Conservation (phyloP, 2,888 invertebrate species). For the Acronicta aceris region DNA sequence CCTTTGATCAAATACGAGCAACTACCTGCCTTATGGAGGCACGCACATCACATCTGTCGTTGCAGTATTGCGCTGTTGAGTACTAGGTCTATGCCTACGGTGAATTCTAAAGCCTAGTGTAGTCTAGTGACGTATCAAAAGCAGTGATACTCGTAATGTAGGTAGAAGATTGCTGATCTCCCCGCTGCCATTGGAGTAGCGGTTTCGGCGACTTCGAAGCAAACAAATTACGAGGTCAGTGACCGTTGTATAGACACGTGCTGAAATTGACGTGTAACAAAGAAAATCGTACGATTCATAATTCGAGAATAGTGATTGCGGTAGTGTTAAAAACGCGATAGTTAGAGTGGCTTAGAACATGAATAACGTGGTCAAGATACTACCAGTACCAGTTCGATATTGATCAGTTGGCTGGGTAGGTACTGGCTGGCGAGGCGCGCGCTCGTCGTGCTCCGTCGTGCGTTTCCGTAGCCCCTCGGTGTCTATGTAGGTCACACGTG, state of each 20-base stretch:
- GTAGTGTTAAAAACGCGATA: conserved; percentile 1
- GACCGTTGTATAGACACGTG: conserved; percentile 74
- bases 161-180: conserved; percentile 31
- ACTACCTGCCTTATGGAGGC: conserved; percentile 35
- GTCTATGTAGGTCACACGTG: conserved; percentile 88
- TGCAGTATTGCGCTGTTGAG: conserved; percentile 13
- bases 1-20: conserved; percentile 39
- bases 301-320: conserved; percentile 7
- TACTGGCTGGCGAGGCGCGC: conserved; percentile 55
- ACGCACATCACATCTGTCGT: conserved; percentile 19
- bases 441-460: conserved; percentile 72
- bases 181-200: conserved; percentile 18
- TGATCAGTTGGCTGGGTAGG: conserved; percentile 67
- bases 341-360: conserved; percentile 11
- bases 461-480: conserved; percentile 77
- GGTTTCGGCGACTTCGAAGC: conserved; percentile 22
- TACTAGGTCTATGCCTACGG: conserved; percentile 10
- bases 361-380: conserved; percentile 14
- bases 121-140: conserved; percentile 29
- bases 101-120: conserved; percentile 16
- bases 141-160: conserved; percentile 21
- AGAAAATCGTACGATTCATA: conserved; percentile 29
- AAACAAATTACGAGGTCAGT: conserved; percentile 67
- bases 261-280: conserved; percentile 67
- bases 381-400: conserved; percentile 65